These are phyloP conservation scores for Labeo calbasu DNA, from an alignment of 2,797 vertebrate genomes.

Conservation along the genomic window DNA sequence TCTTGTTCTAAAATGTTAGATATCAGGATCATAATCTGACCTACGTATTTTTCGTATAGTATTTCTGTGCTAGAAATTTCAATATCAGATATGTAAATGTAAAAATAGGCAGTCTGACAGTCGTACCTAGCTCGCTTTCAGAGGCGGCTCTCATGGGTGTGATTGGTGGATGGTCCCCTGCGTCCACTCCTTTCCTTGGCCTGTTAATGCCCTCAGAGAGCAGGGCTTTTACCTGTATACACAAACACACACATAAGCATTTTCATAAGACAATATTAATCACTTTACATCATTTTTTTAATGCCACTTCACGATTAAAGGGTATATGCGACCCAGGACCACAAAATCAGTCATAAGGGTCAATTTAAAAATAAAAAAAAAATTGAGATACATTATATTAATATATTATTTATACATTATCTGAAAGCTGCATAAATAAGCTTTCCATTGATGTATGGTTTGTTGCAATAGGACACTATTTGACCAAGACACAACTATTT, in stretches of 20 bases:
- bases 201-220: conserved; percentile 89
- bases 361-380: too few species aligned
- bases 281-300: not conserved
- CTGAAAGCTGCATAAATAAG: too few species aligned
- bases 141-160: conserved; percentile 93
- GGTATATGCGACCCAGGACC: too few species aligned
- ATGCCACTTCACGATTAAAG: not conserved
- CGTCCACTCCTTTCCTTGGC: conserved; percentile 91
- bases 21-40: not conserved
- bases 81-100: not conserved
- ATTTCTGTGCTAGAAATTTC: not conserved
- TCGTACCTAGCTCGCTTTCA: conserved; percentile 90
- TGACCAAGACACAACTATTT: too few species aligned
- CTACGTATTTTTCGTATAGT: not conserved
- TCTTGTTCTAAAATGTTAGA: not conserved
- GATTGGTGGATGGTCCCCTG: conserved; percentile 96
- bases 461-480: too few species aligned
- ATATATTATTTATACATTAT: too few species aligned
- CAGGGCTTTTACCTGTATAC: conserved; percentile 85
- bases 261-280: not conserved
- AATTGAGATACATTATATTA: too few species aligned
- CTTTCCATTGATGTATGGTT: too few species aligned
- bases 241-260: conserved; percentile 22
- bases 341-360: too few species aligned
- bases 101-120: not conserved